Base-by-base conservation (phyloP, 2,797 vertebrate genomes). In the Fundulus diaphanus region DNA sequence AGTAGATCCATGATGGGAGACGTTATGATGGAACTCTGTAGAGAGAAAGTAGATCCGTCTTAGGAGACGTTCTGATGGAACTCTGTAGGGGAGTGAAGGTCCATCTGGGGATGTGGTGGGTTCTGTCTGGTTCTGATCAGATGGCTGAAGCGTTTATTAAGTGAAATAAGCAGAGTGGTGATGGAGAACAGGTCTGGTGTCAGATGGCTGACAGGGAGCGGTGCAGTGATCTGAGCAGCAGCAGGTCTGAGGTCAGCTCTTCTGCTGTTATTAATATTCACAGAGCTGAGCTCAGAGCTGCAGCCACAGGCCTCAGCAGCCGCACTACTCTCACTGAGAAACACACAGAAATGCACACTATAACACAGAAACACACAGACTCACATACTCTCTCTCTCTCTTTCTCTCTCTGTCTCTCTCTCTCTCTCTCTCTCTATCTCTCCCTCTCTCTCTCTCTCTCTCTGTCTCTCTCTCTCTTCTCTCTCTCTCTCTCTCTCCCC, bases 171-270 rank as follows among this genome's bases (percentile, higher is more conserved):
- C 15, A 18, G 42, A 18, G 4, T 48, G 46, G 15, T 18, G 46
- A 15, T 48, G 46, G 16, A 48, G 46, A 18, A 42, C 46, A 16
- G 22, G n/a, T 1, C n/a, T 56, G 15, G 15, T 29, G 6, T 57
- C n/a, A 57, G 52, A 27, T 54, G 24, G 22, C 22, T 54, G 15
- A 2, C 24, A n/a, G 24, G 46, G 46, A 48, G 46, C 15, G 46
- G 4, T 48, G 12, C 46, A 22, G 67, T 49, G 54, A 68, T 68
- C n/a, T 68, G 63, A 44, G 65, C 2, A 35, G 27, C 65, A 37
- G 68, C 76, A 78, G 70, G 33, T 69, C 57, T 57, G 72, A 70
- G 57, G 57, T 75, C 51, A 71, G 68, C 37, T 29, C 42, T 31
- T 33, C 56, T 46, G 8, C 27, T 40, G n/a, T 0, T 6, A 24